Conservation (phyloP, 2,797 vertebrate species). For the Syndactyla subalaris region DNA sequence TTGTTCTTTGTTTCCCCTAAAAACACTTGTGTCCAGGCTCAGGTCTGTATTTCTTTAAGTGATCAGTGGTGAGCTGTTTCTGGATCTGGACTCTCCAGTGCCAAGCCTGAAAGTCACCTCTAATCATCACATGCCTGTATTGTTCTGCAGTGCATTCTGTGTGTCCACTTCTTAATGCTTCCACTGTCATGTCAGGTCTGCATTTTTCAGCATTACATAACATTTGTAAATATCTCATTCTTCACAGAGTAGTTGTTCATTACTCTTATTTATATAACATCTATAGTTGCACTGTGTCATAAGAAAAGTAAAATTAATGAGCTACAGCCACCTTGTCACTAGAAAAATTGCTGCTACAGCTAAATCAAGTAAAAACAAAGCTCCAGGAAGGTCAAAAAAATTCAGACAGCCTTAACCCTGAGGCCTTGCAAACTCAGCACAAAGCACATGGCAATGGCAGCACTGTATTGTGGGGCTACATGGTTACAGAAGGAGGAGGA, state of each 20-base stretch:
- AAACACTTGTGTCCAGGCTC: background rate
- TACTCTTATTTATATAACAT: background rate
- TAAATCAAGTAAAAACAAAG: background rate
- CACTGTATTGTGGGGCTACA: fast-evolving
- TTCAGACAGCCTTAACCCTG: background rate
- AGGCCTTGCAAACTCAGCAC: background rate
- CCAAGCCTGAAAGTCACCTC: background rate
- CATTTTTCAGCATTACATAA: background rate
- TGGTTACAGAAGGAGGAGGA: background rate
- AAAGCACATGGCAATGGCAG: background rate
- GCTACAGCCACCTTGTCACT: background rate
- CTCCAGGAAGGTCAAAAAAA: background rate
- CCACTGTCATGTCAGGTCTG: background rate
- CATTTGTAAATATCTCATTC: background rate
- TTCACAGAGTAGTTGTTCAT: background rate
- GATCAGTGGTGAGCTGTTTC: background rate
- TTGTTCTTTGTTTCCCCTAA: background rate
- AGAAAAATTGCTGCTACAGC: background rate
- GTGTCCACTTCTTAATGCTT: background rate
- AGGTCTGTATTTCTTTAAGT: background rate
- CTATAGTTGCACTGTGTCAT: background rate
- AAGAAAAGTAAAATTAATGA: background rate
- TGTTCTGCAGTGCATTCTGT: background rate
- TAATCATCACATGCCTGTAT: background rate
- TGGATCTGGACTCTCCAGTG: background rate